phyloP scores from a whole-genome alignment of 2,113 vertebrate genomes.

The Notarius lentiginosus region DNA sequence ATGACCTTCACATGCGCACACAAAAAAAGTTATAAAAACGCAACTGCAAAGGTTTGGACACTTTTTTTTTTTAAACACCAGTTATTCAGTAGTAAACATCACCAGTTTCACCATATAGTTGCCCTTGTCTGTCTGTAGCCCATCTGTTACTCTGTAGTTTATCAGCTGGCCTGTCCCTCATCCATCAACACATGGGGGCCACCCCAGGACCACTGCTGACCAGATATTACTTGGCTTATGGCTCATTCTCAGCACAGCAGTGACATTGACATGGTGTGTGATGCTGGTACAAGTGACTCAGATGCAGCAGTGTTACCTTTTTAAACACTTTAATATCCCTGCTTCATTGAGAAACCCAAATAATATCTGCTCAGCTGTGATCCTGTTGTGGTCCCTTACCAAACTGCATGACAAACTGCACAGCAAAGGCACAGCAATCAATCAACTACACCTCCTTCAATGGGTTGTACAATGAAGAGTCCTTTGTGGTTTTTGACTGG shows the following conservation, averaged over 20 bases:
- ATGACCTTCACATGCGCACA: too few species aligned
- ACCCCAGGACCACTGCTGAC: constrained; percentile 6
- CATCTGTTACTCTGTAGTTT: constrained; percentile 20
- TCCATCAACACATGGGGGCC: constrained; percentile 17
- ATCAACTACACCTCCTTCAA: not conserved
- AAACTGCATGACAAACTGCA: not conserved
- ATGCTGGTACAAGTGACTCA: constrained; percentile 3
- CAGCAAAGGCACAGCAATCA: not conserved
- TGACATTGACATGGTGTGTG: not conserved
- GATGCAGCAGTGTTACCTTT: constrained; percentile 8
- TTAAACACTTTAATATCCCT: constrained; percentile 1
- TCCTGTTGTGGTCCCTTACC: not conserved
- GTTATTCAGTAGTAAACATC: not conserved
- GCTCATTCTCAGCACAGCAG: constrained; percentile 26
- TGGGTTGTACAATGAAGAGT: not conserved
- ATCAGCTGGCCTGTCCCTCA: constrained; percentile 7
- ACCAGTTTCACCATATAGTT: not conserved
- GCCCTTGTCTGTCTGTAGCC: not conserved
- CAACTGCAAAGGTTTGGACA: not conserved
- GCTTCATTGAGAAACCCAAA: not conserved
- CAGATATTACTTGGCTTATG: constrained; percentile 18
- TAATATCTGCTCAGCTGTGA: not conserved
- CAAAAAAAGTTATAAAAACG: not conserved
- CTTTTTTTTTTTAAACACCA: not conserved
- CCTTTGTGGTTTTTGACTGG: too few species aligned